Percentiles rank a stretch among this genome's conserved stretches.
phyloP scores from a whole-genome alignment of 2,113 vertebrate genomes.

The Emberiza fucata region DNA sequence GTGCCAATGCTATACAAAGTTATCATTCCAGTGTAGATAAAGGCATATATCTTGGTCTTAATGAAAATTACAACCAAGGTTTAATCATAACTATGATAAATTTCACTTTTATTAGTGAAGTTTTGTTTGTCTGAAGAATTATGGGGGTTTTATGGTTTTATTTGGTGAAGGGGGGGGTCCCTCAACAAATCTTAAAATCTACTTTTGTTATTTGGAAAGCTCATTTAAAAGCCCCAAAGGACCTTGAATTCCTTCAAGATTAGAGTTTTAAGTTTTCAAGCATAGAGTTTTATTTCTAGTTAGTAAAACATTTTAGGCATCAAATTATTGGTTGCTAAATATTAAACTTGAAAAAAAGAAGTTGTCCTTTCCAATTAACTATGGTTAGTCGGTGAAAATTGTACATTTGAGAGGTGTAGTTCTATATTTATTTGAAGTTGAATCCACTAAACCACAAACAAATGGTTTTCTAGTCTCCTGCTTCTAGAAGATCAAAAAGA shows the following conservation, averaged over 20 bases:
- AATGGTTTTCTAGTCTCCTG: constrained; percentile 57
- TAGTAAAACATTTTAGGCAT: constrained; percentile 44
- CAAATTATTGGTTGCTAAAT: constrained; percentile 78
- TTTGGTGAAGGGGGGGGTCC: fast-evolving
- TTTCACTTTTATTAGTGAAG: neutral
- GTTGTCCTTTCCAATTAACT: constrained; percentile 62
- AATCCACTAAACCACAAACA: constrained; percentile 69
- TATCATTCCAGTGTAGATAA: neutral
- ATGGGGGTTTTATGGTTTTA: neutral
- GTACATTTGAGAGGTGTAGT: constrained; percentile 63
- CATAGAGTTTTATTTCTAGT: neutral
- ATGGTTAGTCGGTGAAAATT: constrained; percentile 67
- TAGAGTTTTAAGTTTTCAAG: neutral
- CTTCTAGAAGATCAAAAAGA: constrained; percentile 57
- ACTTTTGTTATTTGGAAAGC: neutral
- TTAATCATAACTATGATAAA: neutral
- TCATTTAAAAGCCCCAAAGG: neutral
- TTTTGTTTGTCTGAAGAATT: neutral
- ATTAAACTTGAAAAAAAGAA: constrained; percentile 67
- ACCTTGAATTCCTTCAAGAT: neutral
- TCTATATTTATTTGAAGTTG: constrained; percentile 70
- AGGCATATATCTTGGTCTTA: neutral
- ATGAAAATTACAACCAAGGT: neutral
- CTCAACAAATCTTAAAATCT: neutral
- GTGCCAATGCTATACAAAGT: neutral